Percentiles rank a stretch among this genome's conserved stretches.
phyloP scores from a whole-genome alignment of 2,113 vertebrate species.

The Stigmatopora argus region DNA sequence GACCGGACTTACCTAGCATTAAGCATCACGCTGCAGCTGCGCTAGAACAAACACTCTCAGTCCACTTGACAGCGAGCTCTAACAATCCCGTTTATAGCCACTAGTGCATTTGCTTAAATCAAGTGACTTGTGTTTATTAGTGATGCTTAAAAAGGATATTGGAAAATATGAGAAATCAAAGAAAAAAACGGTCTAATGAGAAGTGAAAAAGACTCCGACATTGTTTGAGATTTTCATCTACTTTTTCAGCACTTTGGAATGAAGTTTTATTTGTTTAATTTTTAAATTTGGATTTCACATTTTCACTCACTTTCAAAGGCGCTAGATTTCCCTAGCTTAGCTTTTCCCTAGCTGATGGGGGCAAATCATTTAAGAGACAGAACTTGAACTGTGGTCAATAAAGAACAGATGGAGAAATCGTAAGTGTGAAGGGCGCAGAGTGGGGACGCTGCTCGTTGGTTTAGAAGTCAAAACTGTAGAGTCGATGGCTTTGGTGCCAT shows the following conservation, averaged over 20 bases:
- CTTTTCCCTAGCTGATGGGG: slow-evolving; percentile 18
- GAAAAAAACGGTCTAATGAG: background rate
- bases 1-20: slow-evolving; percentile 59
- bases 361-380: slow-evolving; percentile 35
- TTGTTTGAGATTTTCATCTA: slow-evolving; percentile 2
- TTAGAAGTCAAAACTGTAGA: slow-evolving; percentile 43
- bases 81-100: slow-evolving; percentile 12
- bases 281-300: too few relatives aligned
- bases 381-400: slow-evolving; percentile 39
- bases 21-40: slow-evolving; percentile 45
- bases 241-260: slow-evolving; percentile 46
- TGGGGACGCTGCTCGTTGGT: slow-evolving; percentile 33
- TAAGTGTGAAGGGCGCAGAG: slow-evolving; percentile 45
- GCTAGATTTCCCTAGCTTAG: slow-evolving; percentile 4
- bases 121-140: background rate
- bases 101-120: slow-evolving; percentile 13
- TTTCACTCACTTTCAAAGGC: background rate
- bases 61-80: slow-evolving; percentile 32
- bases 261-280: slow-evolving; percentile 37
- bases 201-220: background rate
- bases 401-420: slow-evolving; percentile 47
- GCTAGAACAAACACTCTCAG: slow-evolving; percentile 29
- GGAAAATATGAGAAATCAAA: background rate
- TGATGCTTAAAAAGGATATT: slow-evolving; percentile 5
- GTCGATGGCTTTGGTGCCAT: slow-evolving; percentile 46